These are phyloP conservation scores for Microtus agrestis DNA, from an alignment of 2,797 vertebrate species.

Conservation along the genomic window DNA sequence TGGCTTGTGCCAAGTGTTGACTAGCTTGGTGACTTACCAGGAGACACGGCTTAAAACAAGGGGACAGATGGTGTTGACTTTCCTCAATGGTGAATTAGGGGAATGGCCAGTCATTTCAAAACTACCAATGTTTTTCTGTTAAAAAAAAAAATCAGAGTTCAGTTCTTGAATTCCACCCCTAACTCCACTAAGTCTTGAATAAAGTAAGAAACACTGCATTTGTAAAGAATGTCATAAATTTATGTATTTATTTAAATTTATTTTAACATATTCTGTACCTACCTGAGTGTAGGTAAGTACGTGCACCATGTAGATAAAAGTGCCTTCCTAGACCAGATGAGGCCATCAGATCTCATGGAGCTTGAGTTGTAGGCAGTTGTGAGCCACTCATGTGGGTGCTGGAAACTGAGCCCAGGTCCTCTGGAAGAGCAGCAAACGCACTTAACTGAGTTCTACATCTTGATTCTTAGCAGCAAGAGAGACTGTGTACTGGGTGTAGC, in stretches of 20 bases:
- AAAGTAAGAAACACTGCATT: not conserved
- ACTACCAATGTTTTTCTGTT: not conserved
- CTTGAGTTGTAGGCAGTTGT: not conserved
- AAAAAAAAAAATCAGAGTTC: not conserved
- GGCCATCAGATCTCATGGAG: not conserved
- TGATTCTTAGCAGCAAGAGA: not conserved
- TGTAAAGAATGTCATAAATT: not conserved
- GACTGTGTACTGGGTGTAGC: not conserved
- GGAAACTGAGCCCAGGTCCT: not conserved
- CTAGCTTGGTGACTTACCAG: not conserved
- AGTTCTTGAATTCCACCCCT: not conserved
- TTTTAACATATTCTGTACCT: not conserved
- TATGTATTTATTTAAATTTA: not conserved
- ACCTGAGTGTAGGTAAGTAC: not conserved
- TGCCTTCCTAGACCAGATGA: not conserved
- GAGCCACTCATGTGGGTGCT: not conserved
- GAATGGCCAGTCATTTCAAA: not conserved
- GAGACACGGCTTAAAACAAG: not conserved
- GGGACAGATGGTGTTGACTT: not conserved
- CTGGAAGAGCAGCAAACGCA: not conserved
- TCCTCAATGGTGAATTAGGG: not conserved
- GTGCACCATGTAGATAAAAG: not conserved
- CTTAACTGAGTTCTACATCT: not conserved
- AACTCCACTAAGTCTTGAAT: not conserved
- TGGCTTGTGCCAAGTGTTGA: not conserved